Base-by-base conservation (phyloP, 2,113 vertebrate species). In the Syrrhaptes paradoxus region DNA sequence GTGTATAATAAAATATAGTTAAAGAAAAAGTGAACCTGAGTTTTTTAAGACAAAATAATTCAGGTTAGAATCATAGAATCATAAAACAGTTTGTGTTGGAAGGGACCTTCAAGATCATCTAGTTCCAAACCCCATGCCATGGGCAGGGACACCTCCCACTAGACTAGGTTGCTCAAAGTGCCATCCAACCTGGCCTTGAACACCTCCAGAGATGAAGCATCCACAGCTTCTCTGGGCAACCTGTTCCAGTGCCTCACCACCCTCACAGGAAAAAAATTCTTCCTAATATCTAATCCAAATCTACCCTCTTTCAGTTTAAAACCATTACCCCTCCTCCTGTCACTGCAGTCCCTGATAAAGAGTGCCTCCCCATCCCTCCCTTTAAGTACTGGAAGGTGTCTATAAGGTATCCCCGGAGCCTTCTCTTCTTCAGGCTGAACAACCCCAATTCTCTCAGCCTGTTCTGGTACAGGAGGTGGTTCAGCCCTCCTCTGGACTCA, bases 241-340 rank as follows among this genome's bases (percentile, higher is more conserved):
- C 31, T 36, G 25, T 46, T 76, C 43, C 31, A 0, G 0, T 65
- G 17, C 54, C 29, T 84, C 59, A 58, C 17, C 3, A 36, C 12
- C 22, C 7, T 63, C 11, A 63, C 5, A 12, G 4, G 17, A 43
- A 66, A 28, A 13, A 41, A 13, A 6, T 2, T 13, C 14, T 41
- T 43, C 22, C 29, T 75, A 41, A 13, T 41, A 41, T 41, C 22
- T 32, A n/a, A 41, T 54, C 55, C 52, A 36, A 24, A 74, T 68
- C 48, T 62, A 36, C 6, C 6, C 5, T 46, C 25, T 75, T 45
- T 54, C 17, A 16, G 21, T 29, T 29, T n/a, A 70, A 84, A 71
- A 49, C 7, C 8, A 0, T 16, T 3, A 4, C 5, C 8, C 24
- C 45, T 41, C 55, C 1, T 54, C 22, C 12, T 17, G 31, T 25